Evolutionary conservation across 1,140 invertebrate genomes (phyloP), one percentile per base, ranked within the genome.

Genomic region (Calephelis nemesis): DNA sequence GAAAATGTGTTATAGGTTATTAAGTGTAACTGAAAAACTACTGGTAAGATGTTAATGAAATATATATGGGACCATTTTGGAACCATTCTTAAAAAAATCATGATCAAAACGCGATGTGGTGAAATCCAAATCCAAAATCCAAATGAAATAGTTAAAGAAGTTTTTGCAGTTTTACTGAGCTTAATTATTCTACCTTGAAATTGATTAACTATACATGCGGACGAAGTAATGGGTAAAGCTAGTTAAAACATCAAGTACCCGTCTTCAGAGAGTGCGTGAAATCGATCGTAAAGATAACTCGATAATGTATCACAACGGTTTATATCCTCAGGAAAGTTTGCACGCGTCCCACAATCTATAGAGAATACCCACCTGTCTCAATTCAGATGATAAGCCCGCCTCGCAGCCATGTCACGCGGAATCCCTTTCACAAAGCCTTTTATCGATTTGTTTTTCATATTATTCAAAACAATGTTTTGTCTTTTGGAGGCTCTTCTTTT

Each of bases 361-460:
- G 30, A 58, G 54, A 58, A 58, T 58, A 58, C 30, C 15, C 72
- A 78, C 68, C 70, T 68, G 73, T 54, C 48, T 70, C 73, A 73
- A 82, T 76, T 76, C 70, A 68, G 70, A 58, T 67, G 78, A 81
- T 82, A 84, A 82, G 79, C 75, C 67, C 73, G 47, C 66, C 79
- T 74, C 74, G 49, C 68, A 73, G 69, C 66, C 73, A 65, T 76
- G 77, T 81, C 76, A 81, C 67, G 66, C 64, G 62, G 80, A 84
- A 84, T 84, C 80, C 82, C 74, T 75, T 73, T 68, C 73, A 76
- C 72, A 80, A 83, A 77, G 76, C 73, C 81, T 77, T 77, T 77
- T 78, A 74, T 70, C 73, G 75, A 79, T 73, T 63, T 70, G 62
- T 60, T 72, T 80, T 67, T 73, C 75, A 54, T 78, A 77, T 78